Base-by-base conservation (phyloP, 1,140 invertebrate species). In the Venturia canescens region DNA sequence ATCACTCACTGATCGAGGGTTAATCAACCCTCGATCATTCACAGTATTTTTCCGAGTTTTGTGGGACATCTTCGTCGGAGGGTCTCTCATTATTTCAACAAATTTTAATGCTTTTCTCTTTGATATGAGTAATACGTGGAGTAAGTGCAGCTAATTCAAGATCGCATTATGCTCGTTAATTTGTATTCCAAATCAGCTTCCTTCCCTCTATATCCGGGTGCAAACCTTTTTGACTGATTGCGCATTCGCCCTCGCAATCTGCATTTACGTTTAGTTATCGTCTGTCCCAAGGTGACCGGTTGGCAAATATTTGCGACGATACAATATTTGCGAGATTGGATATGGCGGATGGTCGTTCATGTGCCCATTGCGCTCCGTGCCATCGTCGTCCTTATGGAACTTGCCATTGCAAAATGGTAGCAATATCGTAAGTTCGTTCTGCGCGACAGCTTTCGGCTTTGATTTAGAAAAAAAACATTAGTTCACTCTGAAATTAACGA, bases 1-100 rank as follows among this genome's bases (percentile, higher is more conserved):
- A 50, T 50, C 38, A 23, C 70, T 23, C 70, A 27, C 16, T 34
- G 70, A 48, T 53, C 15, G 11, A 50, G 3, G 3, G 31, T 34
- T 34, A 7, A 3, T 34, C 31, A 34, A 7, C 31, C 31, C 31
- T 34, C 3, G 50, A 60, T 75, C 72, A 75, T 75, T 75, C 34
- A 75, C 48, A 50, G n/a, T 57, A 75, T 57, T 75, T 75, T 57
- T 57, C 53, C 72, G 60, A 60, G 72, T 75, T 34, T n/a, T 4
- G 31, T 38, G 38, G 44, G 3, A 71, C 21, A 38, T 26, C 13
- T 18, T 18, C 34, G 2, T 31, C 31, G 31, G 34, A 21, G n/a
- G 2, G n/a, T 29, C 66, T 29, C 29, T n/a, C 21, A n/a, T 53
- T 53, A 53, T 69, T 27, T 2, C 66, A 27, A 69, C 29, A 31